These are phyloP conservation scores for Equus quagga DNA, from an alignment of 2,113 vertebrate genomes.

Conservation along the genomic window DNA sequence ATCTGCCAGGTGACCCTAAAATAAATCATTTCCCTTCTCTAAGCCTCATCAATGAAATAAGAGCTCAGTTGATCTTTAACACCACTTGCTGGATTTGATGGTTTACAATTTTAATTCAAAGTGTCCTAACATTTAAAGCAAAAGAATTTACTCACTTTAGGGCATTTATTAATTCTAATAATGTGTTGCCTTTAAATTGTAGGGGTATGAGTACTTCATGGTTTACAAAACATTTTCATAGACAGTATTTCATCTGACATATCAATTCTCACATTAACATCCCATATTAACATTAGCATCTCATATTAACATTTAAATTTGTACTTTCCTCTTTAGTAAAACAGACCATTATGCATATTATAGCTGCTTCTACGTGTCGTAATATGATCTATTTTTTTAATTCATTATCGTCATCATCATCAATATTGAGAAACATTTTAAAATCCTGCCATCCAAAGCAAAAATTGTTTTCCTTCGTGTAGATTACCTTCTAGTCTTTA, in stretches of 20 bases:
- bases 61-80: background rate
- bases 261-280: background rate
- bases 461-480: background rate
- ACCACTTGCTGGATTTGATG: background rate
- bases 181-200: background rate
- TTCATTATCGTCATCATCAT: background rate
- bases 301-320: background rate
- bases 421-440: background rate
- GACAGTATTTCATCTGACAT: background rate
- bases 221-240: background rate
- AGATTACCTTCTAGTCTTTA: background rate
- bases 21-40: background rate
- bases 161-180: background rate
- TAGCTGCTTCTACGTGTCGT: background rate
- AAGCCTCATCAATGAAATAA: background rate
- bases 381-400: background rate
- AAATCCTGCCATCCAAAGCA: background rate
- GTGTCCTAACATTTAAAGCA: background rate
- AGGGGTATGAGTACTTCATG: background rate
- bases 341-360: background rate
- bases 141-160: background rate
- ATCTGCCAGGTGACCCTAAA: background rate
- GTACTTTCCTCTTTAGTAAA: conserved; percentile 37
- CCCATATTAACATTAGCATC: background rate
- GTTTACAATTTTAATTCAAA: background rate